These are phyloP conservation scores for Argyra leucocephala DNA, from an alignment of 2,888 invertebrate species.

Conservation along the genomic window DNA sequence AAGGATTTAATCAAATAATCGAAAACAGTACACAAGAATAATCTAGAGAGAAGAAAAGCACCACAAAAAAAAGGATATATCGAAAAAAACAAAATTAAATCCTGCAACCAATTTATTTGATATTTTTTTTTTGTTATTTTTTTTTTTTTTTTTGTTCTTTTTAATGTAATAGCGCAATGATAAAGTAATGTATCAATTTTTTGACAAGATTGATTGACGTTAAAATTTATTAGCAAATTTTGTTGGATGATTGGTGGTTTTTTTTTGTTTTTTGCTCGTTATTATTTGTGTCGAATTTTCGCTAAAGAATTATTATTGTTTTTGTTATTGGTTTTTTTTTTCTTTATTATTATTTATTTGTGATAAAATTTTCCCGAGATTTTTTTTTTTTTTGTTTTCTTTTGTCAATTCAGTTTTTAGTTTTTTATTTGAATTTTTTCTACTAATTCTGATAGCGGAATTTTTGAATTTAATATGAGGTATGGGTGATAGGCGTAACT, in stretches of 20 bases:
- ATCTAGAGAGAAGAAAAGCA: neutral
- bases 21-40: too few species aligned
- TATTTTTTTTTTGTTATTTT: neutral
- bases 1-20: too few species aligned
- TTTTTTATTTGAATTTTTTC: neutral
- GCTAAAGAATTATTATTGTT: constrained; percentile 1
- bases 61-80: neutral
- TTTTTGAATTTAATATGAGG: neutral
- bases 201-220: constrained; percentile 12
- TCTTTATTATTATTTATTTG: neutral
- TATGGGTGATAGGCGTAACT: neutral
- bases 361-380: neutral
- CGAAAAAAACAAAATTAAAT: neutral
- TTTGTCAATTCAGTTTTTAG: too few species aligned
- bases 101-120: neutral
- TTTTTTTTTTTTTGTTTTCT: neutral
- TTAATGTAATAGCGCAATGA: constrained; percentile 1
- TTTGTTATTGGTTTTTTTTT: neutral
- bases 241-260: constrained; percentile 9
- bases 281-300: neutral
- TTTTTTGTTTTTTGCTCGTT: neutral
- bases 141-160: neutral
- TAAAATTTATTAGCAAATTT: constrained; percentile 11
- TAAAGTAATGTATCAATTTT: constrained; percentile 11
- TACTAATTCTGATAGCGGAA: neutral